A percentile compares a stretch with the other conserved stretches of the same genome.
Conservation (phyloP, 2,888 invertebrate genomes). For the Zootermopsis nevadensis region DNA sequence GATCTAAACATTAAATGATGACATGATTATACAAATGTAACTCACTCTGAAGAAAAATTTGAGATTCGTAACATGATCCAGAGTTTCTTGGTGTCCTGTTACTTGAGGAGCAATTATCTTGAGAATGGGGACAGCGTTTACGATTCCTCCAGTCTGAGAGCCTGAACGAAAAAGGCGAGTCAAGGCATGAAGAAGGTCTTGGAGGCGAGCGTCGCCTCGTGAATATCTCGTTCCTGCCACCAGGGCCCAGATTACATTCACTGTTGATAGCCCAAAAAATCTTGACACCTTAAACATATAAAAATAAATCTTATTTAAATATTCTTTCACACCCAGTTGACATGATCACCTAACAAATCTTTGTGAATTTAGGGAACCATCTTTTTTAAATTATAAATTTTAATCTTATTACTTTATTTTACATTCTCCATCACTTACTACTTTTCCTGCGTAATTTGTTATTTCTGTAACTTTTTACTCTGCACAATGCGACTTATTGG, state of each 20-base stretch:
- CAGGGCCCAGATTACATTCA: slow-evolving; percentile 55
- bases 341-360: no score
- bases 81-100: neutral
- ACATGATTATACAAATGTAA: neutral
- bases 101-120: slow-evolving; percentile 1
- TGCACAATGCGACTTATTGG: no score
- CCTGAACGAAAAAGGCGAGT: slow-evolving; percentile 2
- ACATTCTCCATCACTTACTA: no score
- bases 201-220: slow-evolving; percentile 50
- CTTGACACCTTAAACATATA: slow-evolving; percentile 42
- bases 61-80: neutral
- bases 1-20: no score
- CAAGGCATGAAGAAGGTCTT: slow-evolving; percentile 45
- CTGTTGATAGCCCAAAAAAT: slow-evolving; percentile 51
- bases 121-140: neutral
- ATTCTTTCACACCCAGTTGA: neutral
- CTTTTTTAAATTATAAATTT: no score
- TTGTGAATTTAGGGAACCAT: no score
- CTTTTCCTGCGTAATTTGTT: no score
- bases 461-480: no score
- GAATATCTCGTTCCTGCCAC: slow-evolving; percentile 53
- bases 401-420: no score
- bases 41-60: neutral
- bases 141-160: neutral
- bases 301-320: neutral